phyloP scores from a whole-genome alignment of 92 coral and sea anemone genomes.

The Zoanthus sociatus region DNA sequence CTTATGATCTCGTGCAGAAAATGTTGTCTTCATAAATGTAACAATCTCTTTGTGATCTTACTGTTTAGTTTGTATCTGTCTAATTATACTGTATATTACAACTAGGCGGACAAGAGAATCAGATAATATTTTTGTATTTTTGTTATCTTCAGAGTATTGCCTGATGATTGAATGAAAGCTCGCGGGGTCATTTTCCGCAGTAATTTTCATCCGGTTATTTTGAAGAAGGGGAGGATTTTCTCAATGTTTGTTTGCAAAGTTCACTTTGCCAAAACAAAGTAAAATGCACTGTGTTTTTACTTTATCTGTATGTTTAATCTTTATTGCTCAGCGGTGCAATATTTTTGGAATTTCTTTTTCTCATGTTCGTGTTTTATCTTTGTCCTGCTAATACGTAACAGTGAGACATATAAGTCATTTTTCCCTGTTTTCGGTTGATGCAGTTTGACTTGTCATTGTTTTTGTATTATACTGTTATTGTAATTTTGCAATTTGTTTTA shows the following conservation, averaged over 20 bases:
- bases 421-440: background rate
- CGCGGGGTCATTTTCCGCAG: constrained; percentile 2
- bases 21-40: background rate
- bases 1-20: background rate
- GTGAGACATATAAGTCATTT: background rate
- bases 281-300: background rate
- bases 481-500: background rate
- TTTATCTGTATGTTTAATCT: constrained; percentile 47
- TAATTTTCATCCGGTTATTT: constrained; percentile 26
- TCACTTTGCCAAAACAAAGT: constrained; percentile 4
- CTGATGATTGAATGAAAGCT: background rate
- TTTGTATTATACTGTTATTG: background rate
- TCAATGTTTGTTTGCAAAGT: background rate
- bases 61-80: background rate
- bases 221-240: background rate
- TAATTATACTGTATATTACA: constrained; percentile 2
- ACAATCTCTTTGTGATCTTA: constrained; percentile 10
- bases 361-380: background rate
- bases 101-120: constrained; percentile 18
- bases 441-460: background rate
- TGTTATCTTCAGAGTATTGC: constrained; percentile 20
- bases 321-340: constrained; percentile 27
- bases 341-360: background rate
- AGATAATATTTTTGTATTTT: constrained; percentile 24
- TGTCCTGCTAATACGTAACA: background rate